These are phyloP conservation scores for Oscheius sp. DNA, from an alignment of 1,140 invertebrate genomes.

Conservation along the genomic window DNA sequence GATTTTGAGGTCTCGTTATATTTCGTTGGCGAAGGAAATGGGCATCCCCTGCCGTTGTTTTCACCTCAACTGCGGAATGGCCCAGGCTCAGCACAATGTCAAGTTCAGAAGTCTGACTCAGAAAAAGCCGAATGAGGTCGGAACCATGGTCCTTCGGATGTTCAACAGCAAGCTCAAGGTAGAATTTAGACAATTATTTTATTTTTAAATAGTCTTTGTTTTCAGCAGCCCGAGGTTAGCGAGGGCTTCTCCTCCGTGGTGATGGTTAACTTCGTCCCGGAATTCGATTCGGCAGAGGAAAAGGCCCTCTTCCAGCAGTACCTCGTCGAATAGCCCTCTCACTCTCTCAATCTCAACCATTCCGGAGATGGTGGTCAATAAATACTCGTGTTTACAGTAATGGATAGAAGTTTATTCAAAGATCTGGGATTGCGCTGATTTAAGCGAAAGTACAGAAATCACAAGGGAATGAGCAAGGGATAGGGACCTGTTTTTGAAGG, in stretches of 20 bases:
- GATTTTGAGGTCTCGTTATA: conserved; percentile 21
- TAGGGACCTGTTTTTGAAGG: background rate
- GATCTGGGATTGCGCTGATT: no score
- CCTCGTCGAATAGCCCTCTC: conserved; percentile 13
- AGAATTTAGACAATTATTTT: background rate
- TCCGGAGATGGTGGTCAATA: no score
- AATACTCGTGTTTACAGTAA: background rate
- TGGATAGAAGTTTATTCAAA: background rate
- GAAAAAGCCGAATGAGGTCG: background rate
- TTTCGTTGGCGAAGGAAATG: conserved; percentile 10
- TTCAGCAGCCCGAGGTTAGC: background rate
- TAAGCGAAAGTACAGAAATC: no score
- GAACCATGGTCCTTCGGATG: conserved; percentile 33
- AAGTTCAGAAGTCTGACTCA: conserved; percentile 3
- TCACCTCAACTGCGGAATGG: conserved; percentile 18
- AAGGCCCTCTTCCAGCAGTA: conserved; percentile 20
- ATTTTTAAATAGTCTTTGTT: no score
- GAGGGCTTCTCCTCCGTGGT: conserved; percentile 26
- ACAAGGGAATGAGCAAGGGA: background rate
- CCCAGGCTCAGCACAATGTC: conserved; percentile 31
- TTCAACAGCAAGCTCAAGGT: conserved; percentile 23
- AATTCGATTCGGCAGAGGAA: conserved; percentile 15
- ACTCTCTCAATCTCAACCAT: background rate
- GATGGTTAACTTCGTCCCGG: conserved; percentile 12
- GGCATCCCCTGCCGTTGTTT: conserved; percentile 15